Evolutionary conservation across 2,888 invertebrate genomes (phyloP).

Genomic region (Hylaea fasciaria): DNA sequence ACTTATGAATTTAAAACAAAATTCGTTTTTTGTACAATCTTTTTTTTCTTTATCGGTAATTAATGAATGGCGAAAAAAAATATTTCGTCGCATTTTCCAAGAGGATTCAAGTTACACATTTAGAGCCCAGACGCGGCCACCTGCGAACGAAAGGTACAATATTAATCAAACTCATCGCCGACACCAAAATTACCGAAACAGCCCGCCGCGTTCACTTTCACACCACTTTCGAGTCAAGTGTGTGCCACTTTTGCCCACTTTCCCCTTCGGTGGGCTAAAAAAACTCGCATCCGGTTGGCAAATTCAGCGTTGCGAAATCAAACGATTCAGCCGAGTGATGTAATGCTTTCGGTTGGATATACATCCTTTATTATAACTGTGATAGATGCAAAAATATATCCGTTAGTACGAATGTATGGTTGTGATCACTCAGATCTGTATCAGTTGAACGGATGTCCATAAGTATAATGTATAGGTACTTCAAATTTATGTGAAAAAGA

Average conservation of each 20-base stretch:
- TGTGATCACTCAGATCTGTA: too few relatives aligned
- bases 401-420: too few relatives aligned
- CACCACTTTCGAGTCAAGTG: conserved; percentile 62
- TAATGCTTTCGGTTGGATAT: conserved; percentile 6
- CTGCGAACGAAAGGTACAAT: conserved; percentile 8
- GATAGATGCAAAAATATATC: too few relatives aligned
- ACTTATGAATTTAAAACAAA: neutral
- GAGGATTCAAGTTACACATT: neutral
- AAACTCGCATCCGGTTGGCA: conserved; percentile 65
- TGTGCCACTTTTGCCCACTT: conserved; percentile 54
- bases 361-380: neutral
- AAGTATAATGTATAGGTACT: too few relatives aligned
- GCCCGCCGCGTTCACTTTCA: conserved; percentile 63
- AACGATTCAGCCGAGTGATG: conserved; percentile 15
- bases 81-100: neutral
- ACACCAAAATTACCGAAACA: conserved; percentile 44
- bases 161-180: conserved; percentile 38
- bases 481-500: too few relatives aligned
- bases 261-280: conserved; percentile 65
- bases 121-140: conserved; percentile 5
- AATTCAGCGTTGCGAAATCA: conserved; percentile 31
- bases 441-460: too few relatives aligned
- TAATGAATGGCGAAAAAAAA: too few relatives aligned
- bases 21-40: neutral
- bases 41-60: neutral